phyloP scores from a whole-genome alignment of 2,797 vertebrate genomes.

The Cryptoblepharus egeriae region DNA sequence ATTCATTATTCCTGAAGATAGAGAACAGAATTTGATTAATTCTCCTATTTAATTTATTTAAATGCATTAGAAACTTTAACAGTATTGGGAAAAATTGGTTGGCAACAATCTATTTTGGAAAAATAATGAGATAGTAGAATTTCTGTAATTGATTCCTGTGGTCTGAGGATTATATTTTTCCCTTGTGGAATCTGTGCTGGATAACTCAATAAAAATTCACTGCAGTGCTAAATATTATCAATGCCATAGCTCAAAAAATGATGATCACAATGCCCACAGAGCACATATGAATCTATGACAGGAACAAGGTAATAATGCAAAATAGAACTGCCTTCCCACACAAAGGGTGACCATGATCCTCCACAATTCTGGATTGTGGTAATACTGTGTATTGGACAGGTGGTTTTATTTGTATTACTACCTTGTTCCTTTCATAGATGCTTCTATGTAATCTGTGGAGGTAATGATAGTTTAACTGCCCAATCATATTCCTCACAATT shows the following conservation, averaged over 20 bases:
- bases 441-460: too few relatives aligned
- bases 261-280: neutral
- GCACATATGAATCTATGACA: conserved; percentile 18
- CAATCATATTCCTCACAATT: too few relatives aligned
- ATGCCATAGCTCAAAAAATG: neutral
- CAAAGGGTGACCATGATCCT: neutral
- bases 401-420: too few relatives aligned
- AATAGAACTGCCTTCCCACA: neutral
- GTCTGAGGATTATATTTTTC: conserved; percentile 2
- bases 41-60: conserved; percentile 66
- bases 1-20: conserved; percentile 64
- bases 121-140: conserved; percentile 14
- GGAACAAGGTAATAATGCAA: conserved; percentile 4
- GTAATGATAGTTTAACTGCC: neutral
- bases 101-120: conserved; percentile 52
- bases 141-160: conserved; percentile 24
- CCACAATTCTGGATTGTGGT: neutral
- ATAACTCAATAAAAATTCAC: conserved; percentile 41
- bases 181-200: conserved; percentile 33
- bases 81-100: conserved; percentile 35
- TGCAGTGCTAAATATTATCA: conserved; percentile 16
- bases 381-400: too few relatives aligned
- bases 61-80: conserved; percentile 35
- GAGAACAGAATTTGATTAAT: conserved; percentile 68
- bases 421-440: too few relatives aligned